These are phyloP conservation scores for Tapera naevia DNA, from an alignment of 2,797 vertebrate species.

Conservation along the genomic window DNA sequence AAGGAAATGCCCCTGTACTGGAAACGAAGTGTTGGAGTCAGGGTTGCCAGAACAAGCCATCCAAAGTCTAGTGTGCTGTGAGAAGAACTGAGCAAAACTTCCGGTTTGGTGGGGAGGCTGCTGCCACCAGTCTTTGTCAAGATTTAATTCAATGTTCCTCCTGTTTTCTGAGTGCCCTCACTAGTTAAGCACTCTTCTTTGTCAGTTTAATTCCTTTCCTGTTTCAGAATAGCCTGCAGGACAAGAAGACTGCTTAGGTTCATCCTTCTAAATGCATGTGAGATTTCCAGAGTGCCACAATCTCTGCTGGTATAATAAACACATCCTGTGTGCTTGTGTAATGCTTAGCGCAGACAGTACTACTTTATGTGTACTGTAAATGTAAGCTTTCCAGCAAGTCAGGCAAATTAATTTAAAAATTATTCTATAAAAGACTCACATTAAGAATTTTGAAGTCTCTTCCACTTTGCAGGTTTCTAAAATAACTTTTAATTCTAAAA, in stretches of 20 bases:
- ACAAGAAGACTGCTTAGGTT: not conserved
- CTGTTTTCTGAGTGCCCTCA: not conserved
- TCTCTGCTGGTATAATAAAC: not conserved
- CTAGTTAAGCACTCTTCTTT: not conserved
- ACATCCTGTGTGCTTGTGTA: not conserved
- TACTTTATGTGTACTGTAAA: not conserved
- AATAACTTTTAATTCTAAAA: not conserved
- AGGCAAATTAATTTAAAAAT: not conserved
- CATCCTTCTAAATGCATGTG: not conserved
- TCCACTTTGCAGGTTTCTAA: not conserved
- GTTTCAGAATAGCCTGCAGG: not conserved
- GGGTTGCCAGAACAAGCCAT: not conserved
- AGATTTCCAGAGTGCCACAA: not conserved
- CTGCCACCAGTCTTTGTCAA: not conserved
- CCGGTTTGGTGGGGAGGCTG: not conserved
- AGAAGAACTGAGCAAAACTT: not conserved
- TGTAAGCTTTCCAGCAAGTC: not conserved
- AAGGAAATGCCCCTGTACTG: not conserved
- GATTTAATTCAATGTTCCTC: not conserved
- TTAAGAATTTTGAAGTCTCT: not conserved
- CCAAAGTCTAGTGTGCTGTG: not conserved
- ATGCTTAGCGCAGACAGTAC: not conserved
- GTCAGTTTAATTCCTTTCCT: constrained; percentile 1
- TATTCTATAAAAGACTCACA: not conserved
- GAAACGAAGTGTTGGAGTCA: not conserved